Percentiles rank a stretch among this genome's conserved stretches.
Evolutionary conservation across 2,888 invertebrate species (phyloP).

Genomic region (Heliconius ismenius): DNA sequence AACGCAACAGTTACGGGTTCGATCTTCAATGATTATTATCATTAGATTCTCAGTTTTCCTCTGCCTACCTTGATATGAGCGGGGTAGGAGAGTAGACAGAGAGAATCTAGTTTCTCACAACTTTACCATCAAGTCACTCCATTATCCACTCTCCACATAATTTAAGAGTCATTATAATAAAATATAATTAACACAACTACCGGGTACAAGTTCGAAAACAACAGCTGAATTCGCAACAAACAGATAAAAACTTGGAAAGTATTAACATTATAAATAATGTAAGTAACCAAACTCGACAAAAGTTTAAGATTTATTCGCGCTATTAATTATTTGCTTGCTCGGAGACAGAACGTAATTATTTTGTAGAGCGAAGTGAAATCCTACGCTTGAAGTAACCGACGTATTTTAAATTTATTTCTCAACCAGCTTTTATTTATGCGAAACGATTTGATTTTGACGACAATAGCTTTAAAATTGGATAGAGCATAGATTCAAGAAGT

Average conservation of each 20-base stretch:
- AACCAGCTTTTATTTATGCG: constrained; percentile 50
- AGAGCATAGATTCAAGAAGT: constrained; percentile 34
- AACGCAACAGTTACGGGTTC: background rate
- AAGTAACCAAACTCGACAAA: constrained; percentile 63
- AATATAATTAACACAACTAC: background rate
- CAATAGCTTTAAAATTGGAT: constrained; percentile 48
- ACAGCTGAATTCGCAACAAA: constrained; percentile 32
- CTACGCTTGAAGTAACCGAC: constrained; percentile 55
- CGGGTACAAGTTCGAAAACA: background rate
- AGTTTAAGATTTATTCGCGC: constrained; percentile 67
- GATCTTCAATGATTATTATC: background rate
- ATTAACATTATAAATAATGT: constrained; percentile 63
- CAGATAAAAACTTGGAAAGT: constrained; percentile 41
- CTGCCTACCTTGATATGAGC: background rate
- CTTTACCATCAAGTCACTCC: no score
- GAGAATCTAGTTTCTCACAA: no score
- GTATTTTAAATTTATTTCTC: constrained; percentile 57
- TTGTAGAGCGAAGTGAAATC: constrained; percentile 65
- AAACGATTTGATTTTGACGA: constrained; percentile 50
- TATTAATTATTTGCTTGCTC: constrained; percentile 68
- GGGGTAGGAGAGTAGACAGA: no score
- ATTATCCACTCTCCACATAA: no score
- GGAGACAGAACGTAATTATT: constrained; percentile 69
- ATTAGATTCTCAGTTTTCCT: background rate
- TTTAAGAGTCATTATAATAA: no score